Percentiles rank a stretch among this genome's conserved stretches.
These are phyloP conservation scores for Alauda arvensis DNA, from an alignment of 2,797 vertebrate genomes.

Conservation along the genomic window DNA sequence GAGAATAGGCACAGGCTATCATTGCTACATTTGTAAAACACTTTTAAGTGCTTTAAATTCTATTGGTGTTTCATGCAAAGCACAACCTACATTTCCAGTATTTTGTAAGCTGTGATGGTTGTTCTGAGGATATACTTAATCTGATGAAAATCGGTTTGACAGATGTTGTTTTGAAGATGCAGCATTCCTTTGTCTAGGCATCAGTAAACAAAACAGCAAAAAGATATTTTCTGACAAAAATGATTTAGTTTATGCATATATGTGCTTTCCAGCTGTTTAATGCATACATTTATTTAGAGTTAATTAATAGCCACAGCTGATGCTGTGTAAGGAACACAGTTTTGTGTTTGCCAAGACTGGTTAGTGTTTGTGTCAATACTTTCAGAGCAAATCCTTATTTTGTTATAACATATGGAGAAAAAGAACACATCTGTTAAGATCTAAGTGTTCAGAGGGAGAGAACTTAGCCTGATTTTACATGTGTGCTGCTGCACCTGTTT, in stretches of 20 bases:
- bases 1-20: neutral
- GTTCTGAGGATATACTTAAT: slow-evolving; percentile 64
- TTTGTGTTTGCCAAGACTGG: neutral
- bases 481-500: neutral
- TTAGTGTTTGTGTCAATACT: neutral
- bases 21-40: neutral
- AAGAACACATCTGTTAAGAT: slow-evolving; percentile 19
- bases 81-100: slow-evolving; percentile 50
- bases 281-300: neutral
- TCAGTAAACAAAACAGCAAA: slow-evolving; percentile 30
- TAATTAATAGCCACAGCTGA: neutral
- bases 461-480: neutral
- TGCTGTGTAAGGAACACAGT: neutral
- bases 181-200: slow-evolving; percentile 30
- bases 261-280: neutral
- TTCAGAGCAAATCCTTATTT: neutral
- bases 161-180: slow-evolving; percentile 66
- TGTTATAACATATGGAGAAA: neutral
- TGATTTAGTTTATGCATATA: neutral
- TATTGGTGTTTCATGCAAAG: slow-evolving; percentile 13
- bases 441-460: neutral
- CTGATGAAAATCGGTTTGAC: slow-evolving; percentile 59
- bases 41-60: slow-evolving; percentile 29
- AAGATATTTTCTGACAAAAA: neutral
- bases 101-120: slow-evolving; percentile 31